A percentile compares a stretch with the other conserved stretches of the same genome.
These are phyloP conservation scores for Dipodomys spectabilis DNA, from an alignment of 2,113 vertebrate genomes.

Conservation along the genomic window DNA sequence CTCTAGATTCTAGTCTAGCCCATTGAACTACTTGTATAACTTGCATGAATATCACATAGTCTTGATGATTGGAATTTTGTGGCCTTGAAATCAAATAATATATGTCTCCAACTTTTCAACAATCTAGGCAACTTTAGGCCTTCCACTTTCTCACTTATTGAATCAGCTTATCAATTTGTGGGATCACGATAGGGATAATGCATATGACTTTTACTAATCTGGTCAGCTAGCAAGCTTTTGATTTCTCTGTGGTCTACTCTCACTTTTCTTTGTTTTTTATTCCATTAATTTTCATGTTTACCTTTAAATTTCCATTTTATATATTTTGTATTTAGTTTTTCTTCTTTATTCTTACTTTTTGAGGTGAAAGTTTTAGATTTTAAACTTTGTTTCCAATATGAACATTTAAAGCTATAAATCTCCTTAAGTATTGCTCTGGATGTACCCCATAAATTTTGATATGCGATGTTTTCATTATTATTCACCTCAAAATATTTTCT, in stretches of 20 bases:
- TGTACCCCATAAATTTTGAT: neutral
- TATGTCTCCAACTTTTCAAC: neutral
- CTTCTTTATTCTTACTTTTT: neutral
- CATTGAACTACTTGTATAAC: neutral
- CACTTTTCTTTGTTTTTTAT: neutral
- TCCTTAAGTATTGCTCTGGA: conserved; percentile 9
- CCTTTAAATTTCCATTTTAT: neutral
- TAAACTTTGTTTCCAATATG: neutral
- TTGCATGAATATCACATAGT: neutral
- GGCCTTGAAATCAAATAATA: neutral
- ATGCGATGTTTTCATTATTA: neutral
- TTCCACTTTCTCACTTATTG: neutral
- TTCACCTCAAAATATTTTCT: conserved; percentile 43
- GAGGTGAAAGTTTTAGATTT: neutral
- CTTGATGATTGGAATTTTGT: neutral
- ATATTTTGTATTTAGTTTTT: neutral
- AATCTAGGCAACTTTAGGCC: neutral
- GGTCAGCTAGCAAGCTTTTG: neutral
- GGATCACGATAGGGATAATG: too few relatives aligned
- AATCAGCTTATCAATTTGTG: neutral
- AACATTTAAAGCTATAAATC: neutral
- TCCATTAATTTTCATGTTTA: neutral
- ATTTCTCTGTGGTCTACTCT: neutral
- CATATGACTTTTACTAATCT: neutral
- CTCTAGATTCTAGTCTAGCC: neutral